Conservation (phyloP, 2,113 vertebrate species). For the Ctenodactylus gundi region DNA sequence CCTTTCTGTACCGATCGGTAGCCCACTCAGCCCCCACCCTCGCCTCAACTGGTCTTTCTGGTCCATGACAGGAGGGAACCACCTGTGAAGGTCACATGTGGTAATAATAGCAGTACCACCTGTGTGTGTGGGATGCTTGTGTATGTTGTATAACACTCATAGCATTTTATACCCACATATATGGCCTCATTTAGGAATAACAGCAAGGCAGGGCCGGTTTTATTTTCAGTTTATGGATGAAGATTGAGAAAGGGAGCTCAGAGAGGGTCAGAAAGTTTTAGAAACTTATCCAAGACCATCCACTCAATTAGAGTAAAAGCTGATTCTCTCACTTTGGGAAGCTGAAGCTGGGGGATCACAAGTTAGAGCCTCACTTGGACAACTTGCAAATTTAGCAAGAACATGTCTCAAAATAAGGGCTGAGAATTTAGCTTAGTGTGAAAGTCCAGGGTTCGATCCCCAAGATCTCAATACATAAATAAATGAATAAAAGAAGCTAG, state of each 20-base stretch:
- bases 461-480: too few relatives aligned
- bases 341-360: not conserved
- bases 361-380: not conserved
- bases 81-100: not conserved
- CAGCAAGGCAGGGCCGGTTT: not conserved
- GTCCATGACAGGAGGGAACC: not conserved
- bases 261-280: not conserved
- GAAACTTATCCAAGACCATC: not conserved
- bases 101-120: not conserved
- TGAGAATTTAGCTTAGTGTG: not conserved
- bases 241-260: not conserved
- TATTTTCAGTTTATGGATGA: not conserved
- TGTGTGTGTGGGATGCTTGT: not conserved
- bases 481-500: not conserved
- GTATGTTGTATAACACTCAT: accelerated
- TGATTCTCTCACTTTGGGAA: not conserved
- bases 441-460: not conserved
- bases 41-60: not conserved
- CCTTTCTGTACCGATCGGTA: not conserved
- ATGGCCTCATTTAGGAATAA: not conserved
- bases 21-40: not conserved
- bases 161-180: not conserved
- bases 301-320: not conserved
- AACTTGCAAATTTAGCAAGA: not conserved
- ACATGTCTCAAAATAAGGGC: not conserved